Base-by-base conservation (phyloP, 2,888 invertebrate species). In the Sipha maydis region DNA sequence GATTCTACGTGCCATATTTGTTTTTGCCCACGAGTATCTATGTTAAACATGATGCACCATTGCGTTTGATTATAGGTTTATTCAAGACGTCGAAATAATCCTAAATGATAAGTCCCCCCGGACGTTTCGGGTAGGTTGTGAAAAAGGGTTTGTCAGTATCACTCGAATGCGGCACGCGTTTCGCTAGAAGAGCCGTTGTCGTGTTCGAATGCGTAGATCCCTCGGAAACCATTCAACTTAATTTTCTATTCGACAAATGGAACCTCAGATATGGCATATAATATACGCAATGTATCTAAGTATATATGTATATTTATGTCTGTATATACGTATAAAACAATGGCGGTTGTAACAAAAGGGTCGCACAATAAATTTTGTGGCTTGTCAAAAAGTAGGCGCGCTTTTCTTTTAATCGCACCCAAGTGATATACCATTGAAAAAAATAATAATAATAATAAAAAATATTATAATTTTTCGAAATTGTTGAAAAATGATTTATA, bases 161-260 rank as follows among this genome's bases (percentile, higher is more conserved):
- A n/a, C 34, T 31, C 9, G 34, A 83, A 85, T 48, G 19, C 54
- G 28, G 28, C 9, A 25, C n/a, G 41, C 41, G 61, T 67, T 21
- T 67, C 25, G 11, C 69, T 19, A 25, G 11, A 41, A 41, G 25
- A 25, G 61, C 1, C 34, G 79, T 28, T 56, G 54, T 34, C 34
- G 38, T 14, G 21, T 48, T 48, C 48, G 56, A 25, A 73, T 38
- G 19, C 34, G 61, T 4, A 61, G 61, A 61, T 85, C 85, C 85
- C 78, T 48, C 25, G 61, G 85, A 69, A 78, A 54, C 85, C 77
- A 85, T 85, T 78, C 78, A 54, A 85, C 78, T 85, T 78, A 31
- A 85, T 85, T 78, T 85, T 69, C 85, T 28, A 69, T 85, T 85
- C 85, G 85, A 85, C 69, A 77, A 85, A 85, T 38, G 34, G 67